Evolutionary conservation across 2,113 vertebrate genomes (phyloP), one percentile per base, ranked within the genome.

Genomic region (Chrysochloris asiatica): DNA sequence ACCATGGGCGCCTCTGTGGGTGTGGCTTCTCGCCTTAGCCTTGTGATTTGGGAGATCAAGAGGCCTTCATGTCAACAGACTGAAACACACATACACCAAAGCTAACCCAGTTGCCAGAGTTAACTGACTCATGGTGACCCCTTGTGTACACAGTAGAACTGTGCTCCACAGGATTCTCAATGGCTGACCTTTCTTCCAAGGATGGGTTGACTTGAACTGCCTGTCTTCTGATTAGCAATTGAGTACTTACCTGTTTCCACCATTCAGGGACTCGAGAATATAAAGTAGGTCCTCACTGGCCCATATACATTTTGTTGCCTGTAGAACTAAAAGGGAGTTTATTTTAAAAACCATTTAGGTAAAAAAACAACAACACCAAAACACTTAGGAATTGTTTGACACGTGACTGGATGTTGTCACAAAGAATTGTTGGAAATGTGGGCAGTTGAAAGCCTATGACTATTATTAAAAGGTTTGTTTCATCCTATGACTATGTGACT

Each of bases 321-420:
- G 0, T 54, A 52, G 33, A 8, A 84, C 43, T 3, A 47, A 76
- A 83, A 73, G 47, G 41, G 33, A 67, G 8, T 50, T 88, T 71
- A 48, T 43, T 94, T 85, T 88, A 86, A 52, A 7, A 77, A 0
- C 72, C 78, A 17, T 52, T 93, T 83, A 80, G 45, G 82, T n/a
- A n/a, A n/a, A n/a, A n/a, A n/a, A n/a, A n/a, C n/a, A n/a, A n/a
- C n/a, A n/a, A n/a, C n/a, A n/a, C n/a, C n/a, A n/a, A n/a, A n/a
- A n/a, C n/a, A 17, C 50, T 93, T 83, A 80, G 45, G 82, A 89
- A 41, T 84, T 11, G 50, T 61, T 88, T 80, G 50, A 89, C 56
- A 61, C 86, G 56, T 72, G 26, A 2, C 43, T 83, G 21, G 59
- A 6, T n/a, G 48, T 91, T 78, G 7, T 90, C n/a, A 19, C 28